phyloP scores from a whole-genome alignment of 2,797 vertebrate genomes.

The Leptodactylus fallax region DNA sequence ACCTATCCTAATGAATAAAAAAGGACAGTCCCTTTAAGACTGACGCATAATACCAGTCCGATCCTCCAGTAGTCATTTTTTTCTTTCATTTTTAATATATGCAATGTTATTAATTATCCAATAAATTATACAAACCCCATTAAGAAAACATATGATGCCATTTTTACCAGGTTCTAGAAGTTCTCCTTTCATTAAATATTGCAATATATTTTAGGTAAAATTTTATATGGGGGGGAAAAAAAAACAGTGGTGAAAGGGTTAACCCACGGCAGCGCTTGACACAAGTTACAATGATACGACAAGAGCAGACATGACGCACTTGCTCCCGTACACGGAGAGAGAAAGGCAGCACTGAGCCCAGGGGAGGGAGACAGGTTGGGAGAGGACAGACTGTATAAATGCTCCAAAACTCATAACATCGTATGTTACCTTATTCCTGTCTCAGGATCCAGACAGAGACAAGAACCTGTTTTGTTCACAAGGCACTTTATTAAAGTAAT shows the following conservation, averaged over 20 bases:
- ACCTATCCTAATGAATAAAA: too few species aligned
- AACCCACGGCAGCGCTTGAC: slow-evolving; percentile 30
- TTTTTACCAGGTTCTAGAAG: not conserved
- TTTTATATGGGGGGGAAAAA: not conserved
- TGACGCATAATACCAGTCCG: too few species aligned
- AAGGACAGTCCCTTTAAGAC: too few species aligned
- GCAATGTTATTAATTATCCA: too few species aligned
- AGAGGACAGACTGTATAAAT: slow-evolving; percentile 59
- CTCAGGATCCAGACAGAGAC: slow-evolving; percentile 62
- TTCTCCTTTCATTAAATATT: not conserved
- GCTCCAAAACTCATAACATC: slow-evolving; percentile 61
- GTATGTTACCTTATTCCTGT: slow-evolving; percentile 60
- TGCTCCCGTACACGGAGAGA: slow-evolving; percentile 48
- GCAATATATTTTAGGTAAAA: not conserved
- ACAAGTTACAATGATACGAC: slow-evolving; percentile 40
- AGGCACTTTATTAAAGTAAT: slow-evolving; percentile 63
- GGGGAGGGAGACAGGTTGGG: slow-evolving; percentile 58
- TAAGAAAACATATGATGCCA: not conserved
- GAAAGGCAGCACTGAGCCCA: slow-evolving; percentile 46
- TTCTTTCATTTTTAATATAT: too few species aligned
- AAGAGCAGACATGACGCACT: slow-evolving; percentile 60
- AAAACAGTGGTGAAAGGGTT: slow-evolving; percentile 23
- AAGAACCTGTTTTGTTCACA: slow-evolving; percentile 61
- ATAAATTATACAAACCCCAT: too few species aligned
- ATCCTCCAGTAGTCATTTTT: too few species aligned